Evolutionary conservation across 2,113 vertebrate species (phyloP), one percentile per base, ranked within the genome.

Genomic region (Syrmaticus mikado): DNA sequence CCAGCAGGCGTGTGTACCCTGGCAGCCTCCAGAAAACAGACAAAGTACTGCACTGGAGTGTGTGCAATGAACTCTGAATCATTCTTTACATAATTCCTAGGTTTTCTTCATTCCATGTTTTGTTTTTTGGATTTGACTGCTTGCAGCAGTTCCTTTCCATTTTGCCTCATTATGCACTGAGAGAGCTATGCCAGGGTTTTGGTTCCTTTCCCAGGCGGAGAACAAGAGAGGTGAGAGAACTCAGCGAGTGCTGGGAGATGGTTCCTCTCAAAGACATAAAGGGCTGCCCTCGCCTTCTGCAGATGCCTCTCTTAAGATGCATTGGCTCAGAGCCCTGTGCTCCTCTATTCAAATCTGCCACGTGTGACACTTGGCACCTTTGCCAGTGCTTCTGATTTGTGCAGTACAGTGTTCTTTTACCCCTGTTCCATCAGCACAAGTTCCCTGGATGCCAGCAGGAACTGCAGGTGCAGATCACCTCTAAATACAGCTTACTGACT

Each of bases 281-380:
- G 75, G 25, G n/a, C 66, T 94, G 94, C 78, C 81, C 70, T 64
- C 67, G 91, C 73, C 77, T 92, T 84, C 66, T 87, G 61, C 91
- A 95, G 89, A 91, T 22, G 41, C 76, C 79, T 66, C 80, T 83
- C 76, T 85, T 68, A 61, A 92, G 91, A 80, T 65, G 71, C 73
- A 67, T 83, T 95, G 93, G 94, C 95, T 93, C 73, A 19, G 43
- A 80, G 91, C 91, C 80, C 92, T 12, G 68, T 1, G 55, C 92
- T 83, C 89, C 0, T 1, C 82, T 66, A 41, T 32, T 83, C 61
- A 46, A 48, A 85, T 62, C 72, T 58, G 67, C 80, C 88, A 80
- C 57, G 82, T 83, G 91, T 6, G 36, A 58, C 68, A 86, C 83
- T 81, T 90, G 94, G 93, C 93, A 89, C 2, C 83, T 55, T 2